phyloP scores from a whole-genome alignment of 2,888 invertebrate genomes.

The Cantharis nigra region DNA sequence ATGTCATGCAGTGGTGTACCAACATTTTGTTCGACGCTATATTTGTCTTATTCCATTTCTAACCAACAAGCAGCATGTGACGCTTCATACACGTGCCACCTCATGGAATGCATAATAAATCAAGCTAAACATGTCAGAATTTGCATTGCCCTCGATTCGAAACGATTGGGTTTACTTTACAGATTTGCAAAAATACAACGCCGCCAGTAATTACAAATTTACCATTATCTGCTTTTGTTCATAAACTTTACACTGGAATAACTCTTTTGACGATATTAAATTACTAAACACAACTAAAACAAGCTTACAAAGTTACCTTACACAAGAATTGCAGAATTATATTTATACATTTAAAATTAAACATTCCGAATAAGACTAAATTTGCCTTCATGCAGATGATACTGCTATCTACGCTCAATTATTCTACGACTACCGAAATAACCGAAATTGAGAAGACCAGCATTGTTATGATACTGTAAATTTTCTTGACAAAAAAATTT shows the following conservation, averaged over 20 bases:
- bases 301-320: not conserved
- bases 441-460: no score
- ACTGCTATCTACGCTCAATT: not conserved
- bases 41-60: not conserved
- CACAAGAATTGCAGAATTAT: no score
- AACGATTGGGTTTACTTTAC: slow-evolving; percentile 18
- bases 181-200: slow-evolving; percentile 15
- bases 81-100: slow-evolving; percentile 16
- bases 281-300: not conserved
- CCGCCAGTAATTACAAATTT: not conserved
- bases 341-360: no score
- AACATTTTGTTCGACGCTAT: not conserved
- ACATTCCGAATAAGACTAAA: no score
- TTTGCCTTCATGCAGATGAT: no score
- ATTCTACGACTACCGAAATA: no score
- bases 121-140: slow-evolving; percentile 26
- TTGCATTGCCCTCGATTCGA: slow-evolving; percentile 21
- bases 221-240: not conserved
- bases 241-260: not conserved
- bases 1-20: not conserved
- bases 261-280: not conserved
- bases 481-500: no score
- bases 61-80: slow-evolving; percentile 6
- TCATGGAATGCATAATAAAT: slow-evolving; percentile 27
- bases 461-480: no score